Base-by-base conservation (phyloP, 2,797 vertebrate species). In the Propithecus deckenii region DNA sequence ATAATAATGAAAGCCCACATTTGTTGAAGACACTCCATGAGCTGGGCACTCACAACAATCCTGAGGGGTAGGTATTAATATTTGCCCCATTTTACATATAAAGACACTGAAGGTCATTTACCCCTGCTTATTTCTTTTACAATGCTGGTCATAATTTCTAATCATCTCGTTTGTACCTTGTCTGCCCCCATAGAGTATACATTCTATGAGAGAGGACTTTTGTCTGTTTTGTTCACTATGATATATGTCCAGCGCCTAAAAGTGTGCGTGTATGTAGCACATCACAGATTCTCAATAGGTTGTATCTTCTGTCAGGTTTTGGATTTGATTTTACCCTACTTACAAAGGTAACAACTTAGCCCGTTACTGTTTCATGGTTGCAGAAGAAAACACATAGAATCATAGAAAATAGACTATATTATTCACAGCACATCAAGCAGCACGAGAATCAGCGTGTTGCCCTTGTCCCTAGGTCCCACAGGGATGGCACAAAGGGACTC, bases 311-410 rank as follows among this genome's bases (percentile, higher is more conserved):
- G 2, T 94, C 4, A 52, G 59, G 43, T 43, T 74, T 88, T 71
- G 81, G 81, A 83, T 86, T 90, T 93, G 87, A 69, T 84, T 93
- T 94, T 89, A 89, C 18, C 32, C 30, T 75, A 55, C 57, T 96
- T 89, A 72, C 30, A 92, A 59, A 74, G 80, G 17, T 32, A 52
- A 89, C 52, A 71, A 79, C 30, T 75, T 84, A 38, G 23, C 43
- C 55, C 91, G n/a, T 91, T 85, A 78, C 38, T n/a, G 4, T 94
- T 74, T 96, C 50, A 10, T 80, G 76, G 41, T 57, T 76, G 35
- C 46, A 46, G 76, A 92, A 94, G 91, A 94, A 91, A 94, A 85
- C 0, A 50, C 7, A 41, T 57, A 72, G 43, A 81, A 30, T 81
- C 52, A 93, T 50, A 89, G 43, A 76, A 28, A 63, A 89, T 13